Base-by-base conservation (phyloP, 1,140 invertebrate species). In the Brachystomella parvula region DNA sequence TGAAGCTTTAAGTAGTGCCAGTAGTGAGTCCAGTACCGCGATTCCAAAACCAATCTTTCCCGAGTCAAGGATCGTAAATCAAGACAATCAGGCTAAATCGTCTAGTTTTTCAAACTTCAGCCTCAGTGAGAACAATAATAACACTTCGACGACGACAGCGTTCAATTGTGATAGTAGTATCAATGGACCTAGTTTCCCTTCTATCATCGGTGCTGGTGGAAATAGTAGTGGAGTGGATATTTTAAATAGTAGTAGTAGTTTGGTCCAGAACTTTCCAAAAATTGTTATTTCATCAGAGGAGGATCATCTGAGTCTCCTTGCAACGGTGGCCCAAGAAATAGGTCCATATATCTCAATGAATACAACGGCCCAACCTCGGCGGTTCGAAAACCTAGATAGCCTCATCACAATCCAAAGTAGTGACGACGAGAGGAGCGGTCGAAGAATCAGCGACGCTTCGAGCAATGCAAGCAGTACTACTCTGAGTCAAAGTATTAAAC, bases 271-370 rank as follows among this genome's bases (percentile, higher is more conserved):
- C 32, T 47, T 63, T 29, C 39, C 47, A 6, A 53, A 24, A 53
- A 63, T 47, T 21, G 60, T 62, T 3, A 62, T 62, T 62, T 47
- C 60, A 33, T 49, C 68, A 33, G 65, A 63, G 57, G 65, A 70
- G 28, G 68, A 64, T 67, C 65, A 68, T 64, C 61, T 73, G 35
- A 62, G 67, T 67, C 57, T 73, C 21, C 57, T 73, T 30, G 72
- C 72, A 28, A 73, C 72, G 28, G 72, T 73, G 17, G 72, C 72
- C 24, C 67, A 71, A 30, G 72, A 73, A 56, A 69, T 69, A 59
- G 72, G 69, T n/a, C 60, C 60, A 24, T 62, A 44, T 29, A 44
- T 62, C 6, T 26, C 33, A 21, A 26, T 24, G 53, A 15, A 47
- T 47, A 49, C 60, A 68, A 47, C 32, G 39, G 62, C 30, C 47